Evolutionary conservation across 2,888 invertebrate species (phyloP).

Genomic region (Dynastes grantii): DNA sequence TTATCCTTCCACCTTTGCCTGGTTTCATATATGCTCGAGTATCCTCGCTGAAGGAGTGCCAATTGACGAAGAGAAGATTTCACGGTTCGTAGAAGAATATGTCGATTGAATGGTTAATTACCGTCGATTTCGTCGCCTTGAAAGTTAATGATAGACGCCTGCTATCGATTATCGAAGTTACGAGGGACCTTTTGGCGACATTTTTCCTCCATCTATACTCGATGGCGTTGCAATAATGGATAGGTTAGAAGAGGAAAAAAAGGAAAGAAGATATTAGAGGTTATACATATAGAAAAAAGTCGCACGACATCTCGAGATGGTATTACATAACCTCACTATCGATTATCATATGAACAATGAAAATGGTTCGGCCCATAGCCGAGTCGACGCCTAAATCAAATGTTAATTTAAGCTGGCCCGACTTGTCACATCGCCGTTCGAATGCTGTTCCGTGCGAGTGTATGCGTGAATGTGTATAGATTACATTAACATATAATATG

Average conservation of each 20-base stretch:
- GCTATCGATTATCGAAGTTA: no score
- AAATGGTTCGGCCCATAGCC: slow-evolving; percentile 68
- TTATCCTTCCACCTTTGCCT: not conserved
- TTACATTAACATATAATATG: slow-evolving; percentile 71
- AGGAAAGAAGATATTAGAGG: not conserved
- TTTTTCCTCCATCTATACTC: not conserved
- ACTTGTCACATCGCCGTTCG: slow-evolving; percentile 66
- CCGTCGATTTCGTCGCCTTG: slow-evolving; percentile 32
- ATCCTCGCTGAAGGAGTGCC: not conserved
- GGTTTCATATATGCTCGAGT: not conserved
- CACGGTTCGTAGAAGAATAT: slow-evolving; percentile 4
- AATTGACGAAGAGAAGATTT: not conserved
- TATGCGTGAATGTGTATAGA: slow-evolving; percentile 63
- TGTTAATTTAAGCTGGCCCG: slow-evolving; percentile 69
- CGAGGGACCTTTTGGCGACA: slow-evolving; percentile 6
- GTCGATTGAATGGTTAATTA: slow-evolving; percentile 3
- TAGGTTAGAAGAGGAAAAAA: not conserved
- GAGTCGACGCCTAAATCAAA: slow-evolving; percentile 68
- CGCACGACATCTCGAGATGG: slow-evolving; percentile 18
- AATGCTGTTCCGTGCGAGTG: slow-evolving; percentile 55
- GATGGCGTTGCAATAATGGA: not conserved
- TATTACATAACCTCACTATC: slow-evolving; percentile 49
- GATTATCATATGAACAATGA: slow-evolving; percentile 70
- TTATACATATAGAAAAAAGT: not conserved
- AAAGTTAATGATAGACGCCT: slow-evolving; percentile 18